phyloP scores from a whole-genome alignment of 2,888 invertebrate species.

The Eristalis tenax region DNA sequence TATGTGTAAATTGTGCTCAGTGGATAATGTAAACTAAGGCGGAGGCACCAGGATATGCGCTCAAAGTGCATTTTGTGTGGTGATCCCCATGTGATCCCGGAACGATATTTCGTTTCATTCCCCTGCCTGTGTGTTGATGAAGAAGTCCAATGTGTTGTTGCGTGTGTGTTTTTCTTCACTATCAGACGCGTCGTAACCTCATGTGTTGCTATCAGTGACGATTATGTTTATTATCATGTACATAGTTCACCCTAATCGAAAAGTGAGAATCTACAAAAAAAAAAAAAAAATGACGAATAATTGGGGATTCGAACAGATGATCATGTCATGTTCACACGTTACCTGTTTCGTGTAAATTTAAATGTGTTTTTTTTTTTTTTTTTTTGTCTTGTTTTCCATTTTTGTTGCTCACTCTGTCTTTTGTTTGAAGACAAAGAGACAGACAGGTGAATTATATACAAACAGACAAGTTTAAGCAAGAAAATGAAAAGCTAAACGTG shows the following conservation, averaged over 20 bases:
- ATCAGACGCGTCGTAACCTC: conserved; percentile 22
- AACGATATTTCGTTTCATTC: conserved; percentile 9
- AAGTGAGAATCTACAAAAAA: conserved; percentile 27
- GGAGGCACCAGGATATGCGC: conserved; percentile 40
- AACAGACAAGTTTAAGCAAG: conserved; percentile 13
- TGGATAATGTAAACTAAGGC: conserved; percentile 64
- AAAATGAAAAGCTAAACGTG: conserved; percentile 23
- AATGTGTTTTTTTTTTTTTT: background rate
- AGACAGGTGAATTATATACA: conserved; percentile 28
- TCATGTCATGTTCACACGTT: background rate
- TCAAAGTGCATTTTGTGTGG: background rate
- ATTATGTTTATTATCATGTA: conserved; percentile 18
- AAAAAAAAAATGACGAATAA: conserved; percentile 33
- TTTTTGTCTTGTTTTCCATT: background rate
- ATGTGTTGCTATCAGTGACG: conserved; percentile 51
- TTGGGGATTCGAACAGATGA: conserved; percentile 38
- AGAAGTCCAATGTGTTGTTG: conserved; percentile 56
- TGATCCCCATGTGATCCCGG: conserved; percentile 13
- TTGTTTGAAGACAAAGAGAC: conserved; percentile 42
- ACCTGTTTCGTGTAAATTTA: background rate
- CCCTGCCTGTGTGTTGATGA: background rate
- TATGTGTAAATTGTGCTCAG: background rate
- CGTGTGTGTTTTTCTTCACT: background rate
- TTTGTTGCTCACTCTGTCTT: background rate
- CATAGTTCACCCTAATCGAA: conserved; percentile 15